A percentile compares a stretch with the other conserved stretches of the same genome.
Evolutionary conservation across 2,797 vertebrate species (phyloP).

Genomic region (Valencia hispanica): DNA sequence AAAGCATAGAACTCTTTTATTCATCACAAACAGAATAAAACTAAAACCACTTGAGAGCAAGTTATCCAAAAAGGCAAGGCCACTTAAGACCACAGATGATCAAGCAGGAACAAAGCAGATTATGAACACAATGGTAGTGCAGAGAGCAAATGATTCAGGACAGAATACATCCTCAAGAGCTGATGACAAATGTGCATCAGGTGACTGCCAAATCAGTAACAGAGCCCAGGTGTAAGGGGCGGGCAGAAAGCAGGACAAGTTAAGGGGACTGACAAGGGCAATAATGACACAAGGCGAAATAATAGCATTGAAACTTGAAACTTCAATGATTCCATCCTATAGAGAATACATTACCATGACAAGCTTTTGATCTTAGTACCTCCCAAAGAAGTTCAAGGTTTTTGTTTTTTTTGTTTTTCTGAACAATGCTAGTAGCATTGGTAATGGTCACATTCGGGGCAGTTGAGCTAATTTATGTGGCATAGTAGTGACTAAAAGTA

Average conservation of each 20-base stretch:
- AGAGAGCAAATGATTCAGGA: conserved; percentile 14
- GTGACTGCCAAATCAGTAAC: neutral
- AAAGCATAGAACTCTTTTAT: neutral
- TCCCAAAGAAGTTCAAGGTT: neutral
- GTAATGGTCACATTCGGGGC: conserved; percentile 40
- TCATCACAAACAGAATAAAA: neutral
- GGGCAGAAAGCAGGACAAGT: neutral
- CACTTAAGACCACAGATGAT: conserved; percentile 1
- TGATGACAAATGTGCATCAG: conserved; percentile 8
- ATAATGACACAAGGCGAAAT: neutral
- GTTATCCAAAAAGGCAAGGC: neutral
- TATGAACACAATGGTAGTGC: neutral
- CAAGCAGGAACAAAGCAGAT: neutral
- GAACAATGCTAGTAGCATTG: conserved; percentile 34
- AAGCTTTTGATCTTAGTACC: conserved; percentile 17
- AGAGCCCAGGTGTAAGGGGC: neutral
- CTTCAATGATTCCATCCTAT: neutral
- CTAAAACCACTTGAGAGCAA: neutral
- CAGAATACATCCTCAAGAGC: conserved; percentile 6
- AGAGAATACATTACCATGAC: neutral
- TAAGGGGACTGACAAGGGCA: neutral
- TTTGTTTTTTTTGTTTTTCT: neutral
- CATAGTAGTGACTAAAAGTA: conserved; percentile 25
- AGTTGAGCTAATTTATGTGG: conserved; percentile 42
- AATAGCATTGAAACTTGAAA: neutral